Conservation (phyloP, 1,140 invertebrate species). For the Ruditapes philippinarum region DNA sequence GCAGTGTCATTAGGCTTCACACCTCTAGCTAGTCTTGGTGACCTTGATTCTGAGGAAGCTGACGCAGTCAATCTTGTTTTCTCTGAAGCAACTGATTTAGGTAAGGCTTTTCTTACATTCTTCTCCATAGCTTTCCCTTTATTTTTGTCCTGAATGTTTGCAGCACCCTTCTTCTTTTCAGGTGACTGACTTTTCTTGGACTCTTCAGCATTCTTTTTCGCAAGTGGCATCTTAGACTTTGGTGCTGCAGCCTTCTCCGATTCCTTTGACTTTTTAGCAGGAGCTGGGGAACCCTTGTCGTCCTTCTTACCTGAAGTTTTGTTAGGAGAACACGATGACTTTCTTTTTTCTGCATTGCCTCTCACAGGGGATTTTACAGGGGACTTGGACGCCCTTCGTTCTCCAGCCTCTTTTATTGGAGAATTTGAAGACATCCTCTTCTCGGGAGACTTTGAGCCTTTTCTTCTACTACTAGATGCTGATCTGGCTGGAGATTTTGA, state of each 20-base stretch:
- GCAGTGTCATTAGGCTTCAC: background rate
- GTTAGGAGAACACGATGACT: background rate
- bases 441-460: background rate
- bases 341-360: background rate
- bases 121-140: background rate
- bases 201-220: no score
- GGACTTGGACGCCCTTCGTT: background rate
- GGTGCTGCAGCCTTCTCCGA: no score
- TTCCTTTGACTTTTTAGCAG: background rate
- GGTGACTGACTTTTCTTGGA: background rate
- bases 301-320: background rate
- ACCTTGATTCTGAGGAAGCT: background rate
- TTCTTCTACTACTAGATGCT: background rate
- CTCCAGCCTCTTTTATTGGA: conserved; percentile 5
- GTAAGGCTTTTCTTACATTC: background rate
- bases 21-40: background rate
- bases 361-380: background rate
- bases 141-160: background rate
- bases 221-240: background rate
- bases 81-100: background rate
- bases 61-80: background rate
- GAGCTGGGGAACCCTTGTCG: background rate
- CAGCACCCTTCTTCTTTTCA: background rate
- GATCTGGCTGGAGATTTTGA: conserved; percentile 56
- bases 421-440: background rate